Evolutionary conservation across 2,113 vertebrate species (phyloP).

Genomic region (Rafetus swinhoei): DNA sequence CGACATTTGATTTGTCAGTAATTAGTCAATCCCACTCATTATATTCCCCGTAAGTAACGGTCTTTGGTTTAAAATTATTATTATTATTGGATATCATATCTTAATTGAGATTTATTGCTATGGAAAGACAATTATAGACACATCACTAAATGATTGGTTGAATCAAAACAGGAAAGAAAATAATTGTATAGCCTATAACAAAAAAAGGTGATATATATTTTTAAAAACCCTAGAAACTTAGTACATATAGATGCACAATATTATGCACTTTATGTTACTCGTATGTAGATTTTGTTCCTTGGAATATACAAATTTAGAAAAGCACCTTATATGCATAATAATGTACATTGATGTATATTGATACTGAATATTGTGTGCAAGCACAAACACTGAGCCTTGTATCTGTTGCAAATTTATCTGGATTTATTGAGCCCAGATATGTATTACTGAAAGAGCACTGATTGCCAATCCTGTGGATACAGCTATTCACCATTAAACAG

Average conservation of each 20-base stretch:
- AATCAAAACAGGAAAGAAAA: constrained; percentile 67
- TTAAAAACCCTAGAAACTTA: constrained; percentile 3
- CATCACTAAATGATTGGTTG: constrained; percentile 43
- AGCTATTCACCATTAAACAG: neutral
- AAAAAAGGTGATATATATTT: constrained; percentile 49
- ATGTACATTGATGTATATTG: no score
- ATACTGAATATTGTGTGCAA: neutral
- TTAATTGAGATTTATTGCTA: constrained; percentile 50
- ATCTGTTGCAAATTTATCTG: constrained; percentile 40
- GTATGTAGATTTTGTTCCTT: neutral
- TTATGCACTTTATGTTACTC: constrained; percentile 11
- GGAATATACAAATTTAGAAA: constrained; percentile 23
- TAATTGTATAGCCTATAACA: constrained; percentile 34
- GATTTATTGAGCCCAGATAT: constrained; percentile 11
- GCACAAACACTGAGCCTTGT: constrained; percentile 11
- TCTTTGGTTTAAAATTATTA: constrained; percentile 50
- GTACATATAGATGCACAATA: neutral
- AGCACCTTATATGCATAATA: no score
- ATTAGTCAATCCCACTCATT: constrained; percentile 47
- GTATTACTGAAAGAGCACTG: neutral
- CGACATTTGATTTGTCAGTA: constrained; percentile 36
- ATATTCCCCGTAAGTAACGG: constrained; percentile 7
- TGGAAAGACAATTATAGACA: constrained; percentile 61
- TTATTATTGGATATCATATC: constrained; percentile 56
- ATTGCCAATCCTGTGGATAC: neutral